These are phyloP conservation scores for Corydoras sp. DNA, from an alignment of 2,113 vertebrate species.

Conservation along the genomic window DNA sequence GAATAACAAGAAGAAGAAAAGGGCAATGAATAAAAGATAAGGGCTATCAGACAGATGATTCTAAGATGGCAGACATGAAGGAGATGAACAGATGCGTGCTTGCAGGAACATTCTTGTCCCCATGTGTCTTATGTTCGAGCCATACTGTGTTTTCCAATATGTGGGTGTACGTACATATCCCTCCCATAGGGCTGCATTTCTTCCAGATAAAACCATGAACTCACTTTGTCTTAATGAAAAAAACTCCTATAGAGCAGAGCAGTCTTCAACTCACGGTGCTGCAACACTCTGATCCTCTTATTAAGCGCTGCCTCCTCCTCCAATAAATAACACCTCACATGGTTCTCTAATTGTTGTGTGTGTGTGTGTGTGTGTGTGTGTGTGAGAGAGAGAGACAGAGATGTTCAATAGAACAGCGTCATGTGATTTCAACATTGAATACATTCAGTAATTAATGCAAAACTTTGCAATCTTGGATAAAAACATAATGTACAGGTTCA, in stretches of 20 bases:
- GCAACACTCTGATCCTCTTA: slow-evolving; percentile 2
- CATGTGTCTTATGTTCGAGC: background rate
- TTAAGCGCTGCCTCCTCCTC: slow-evolving; percentile 22
- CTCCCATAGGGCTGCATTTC: slow-evolving; percentile 26
- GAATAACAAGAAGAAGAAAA: no score
- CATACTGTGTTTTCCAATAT: background rate
- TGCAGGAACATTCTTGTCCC: background rate
- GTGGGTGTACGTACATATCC: slow-evolving; percentile 4
- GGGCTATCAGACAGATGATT: background rate
- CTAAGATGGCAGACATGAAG: background rate
- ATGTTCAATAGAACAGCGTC: no score
- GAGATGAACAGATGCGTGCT: background rate
- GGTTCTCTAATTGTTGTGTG: background rate
- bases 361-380: background rate
- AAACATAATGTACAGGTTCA: no score
- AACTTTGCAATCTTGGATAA: no score
- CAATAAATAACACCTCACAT: slow-evolving; percentile 10
- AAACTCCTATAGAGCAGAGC: slow-evolving; percentile 4
- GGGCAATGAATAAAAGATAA: no score
- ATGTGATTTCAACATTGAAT: no score
- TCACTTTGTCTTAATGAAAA: slow-evolving; percentile 15
- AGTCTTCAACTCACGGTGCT: slow-evolving; percentile 10
- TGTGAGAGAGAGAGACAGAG: no score
- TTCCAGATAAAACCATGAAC: slow-evolving; percentile 20
- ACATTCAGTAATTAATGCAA: no score